These are phyloP conservation scores for Zaprionus taronus DNA, from an alignment of 1,140 invertebrate genomes.

Conservation along the genomic window DNA sequence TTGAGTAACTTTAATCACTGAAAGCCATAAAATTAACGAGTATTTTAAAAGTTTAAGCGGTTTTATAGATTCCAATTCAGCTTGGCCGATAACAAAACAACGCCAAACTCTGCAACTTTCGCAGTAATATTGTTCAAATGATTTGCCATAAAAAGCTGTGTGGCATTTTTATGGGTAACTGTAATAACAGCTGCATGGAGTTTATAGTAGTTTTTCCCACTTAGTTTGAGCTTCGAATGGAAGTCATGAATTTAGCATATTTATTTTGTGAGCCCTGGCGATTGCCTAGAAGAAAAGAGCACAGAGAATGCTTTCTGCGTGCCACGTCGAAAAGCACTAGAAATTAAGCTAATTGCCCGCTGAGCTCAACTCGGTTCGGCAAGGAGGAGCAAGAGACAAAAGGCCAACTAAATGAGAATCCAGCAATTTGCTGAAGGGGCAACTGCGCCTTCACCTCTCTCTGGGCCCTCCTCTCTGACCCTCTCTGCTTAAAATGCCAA, in stretches of 20 bases:
- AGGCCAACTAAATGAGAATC: conserved; percentile 26
- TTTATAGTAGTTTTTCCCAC: conserved; percentile 4
- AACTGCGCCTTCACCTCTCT: background rate
- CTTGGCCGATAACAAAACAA: background rate
- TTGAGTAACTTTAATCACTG: background rate
- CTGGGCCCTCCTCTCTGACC: background rate
- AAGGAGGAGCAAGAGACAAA: background rate
- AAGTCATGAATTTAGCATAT: conserved; percentile 16
- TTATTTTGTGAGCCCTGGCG: background rate
- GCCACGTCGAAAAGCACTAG: conserved; percentile 24
- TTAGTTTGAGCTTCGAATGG: background rate
- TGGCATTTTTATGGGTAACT: conserved; percentile 13
- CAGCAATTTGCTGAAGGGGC: conserved; percentile 42
- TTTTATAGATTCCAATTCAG: background rate
- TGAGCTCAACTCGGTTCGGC: conserved; percentile 11
- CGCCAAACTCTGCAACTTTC: background rate
- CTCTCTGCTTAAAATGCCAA: conserved; percentile 53
- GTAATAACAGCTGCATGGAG: conserved; percentile 22
- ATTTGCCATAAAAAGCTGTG: conserved; percentile 10
- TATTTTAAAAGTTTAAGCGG: background rate
- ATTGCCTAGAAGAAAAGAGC: conserved; percentile 6
- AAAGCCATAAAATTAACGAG: background rate
- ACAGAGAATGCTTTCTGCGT: background rate
- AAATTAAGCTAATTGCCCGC: conserved; percentile 50
- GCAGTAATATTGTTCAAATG: conserved; percentile 6